Evolutionary conservation across 1,140 invertebrate genomes (phyloP), one percentile per base, ranked within the genome.

Genomic region (Dreissena rostriformis): DNA sequence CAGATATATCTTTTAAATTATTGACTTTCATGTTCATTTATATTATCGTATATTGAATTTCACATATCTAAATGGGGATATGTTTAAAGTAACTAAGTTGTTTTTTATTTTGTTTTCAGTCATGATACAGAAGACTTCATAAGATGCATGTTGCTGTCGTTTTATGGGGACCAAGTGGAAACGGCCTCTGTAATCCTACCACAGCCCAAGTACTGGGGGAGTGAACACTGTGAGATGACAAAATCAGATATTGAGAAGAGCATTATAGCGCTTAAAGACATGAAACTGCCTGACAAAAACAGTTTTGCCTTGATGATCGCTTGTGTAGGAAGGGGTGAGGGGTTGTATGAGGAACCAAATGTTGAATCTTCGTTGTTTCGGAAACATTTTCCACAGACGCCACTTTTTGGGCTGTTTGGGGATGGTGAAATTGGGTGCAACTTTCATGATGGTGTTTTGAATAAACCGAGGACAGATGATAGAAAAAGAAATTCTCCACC

Each of bases 291-390:
- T 17, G 90, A 93, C 66, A 78, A 92, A 8, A 90, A 91, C 1
- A 94, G 92, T 70, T 89, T 95, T 78, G 95, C 93, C 55, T 94
- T 95, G 68, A 95, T 96, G 95, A 95, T 95, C 91, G 94, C 95
- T 0, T 96, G 95, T 87, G 91, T 93, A 55, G 95, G 93, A 8
- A 90, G 95, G 28, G 95, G 95, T 2, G 53, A 71, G 55, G 49
- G 83, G 71, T 90, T 94, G 85, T 93, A 94, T 67, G 29, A 89
- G 0, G 88, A 92, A 19, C 73, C 89, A 12, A 92, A 95, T 86
- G 93, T 95, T 1, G 96, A 96, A 89, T 93, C 95, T 1, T 84
- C 85, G n/a, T 91, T 94, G 11, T 96, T 96, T 87, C 93, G 93
- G 75, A 94, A 93, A 88, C 86, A 94, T 28, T 96, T 96, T 90